Conservation (phyloP, 2,888 invertebrate species). For the Acleris literana region DNA sequence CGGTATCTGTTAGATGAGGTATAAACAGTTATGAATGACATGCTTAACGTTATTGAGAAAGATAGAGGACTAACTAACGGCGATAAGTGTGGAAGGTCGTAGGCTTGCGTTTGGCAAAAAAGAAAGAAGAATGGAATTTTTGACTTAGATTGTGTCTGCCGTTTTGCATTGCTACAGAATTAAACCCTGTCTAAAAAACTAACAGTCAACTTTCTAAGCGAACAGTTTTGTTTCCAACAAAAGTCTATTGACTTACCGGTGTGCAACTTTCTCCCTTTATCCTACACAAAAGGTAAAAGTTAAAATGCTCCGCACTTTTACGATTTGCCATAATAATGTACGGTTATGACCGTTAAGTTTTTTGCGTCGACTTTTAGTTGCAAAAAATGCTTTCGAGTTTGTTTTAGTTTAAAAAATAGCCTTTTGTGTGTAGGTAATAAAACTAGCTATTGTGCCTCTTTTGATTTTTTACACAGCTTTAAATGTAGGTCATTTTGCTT, state of each 20-base stretch:
- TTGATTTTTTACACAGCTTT: background rate
- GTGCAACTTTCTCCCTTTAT: conserved; percentile 81
- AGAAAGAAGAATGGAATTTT: background rate
- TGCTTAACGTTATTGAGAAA: too few relatives aligned
- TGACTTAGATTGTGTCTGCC: background rate
- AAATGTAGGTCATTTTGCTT: background rate
- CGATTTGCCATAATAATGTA: conserved; percentile 54
- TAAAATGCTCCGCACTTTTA: conserved; percentile 64
- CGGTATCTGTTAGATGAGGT: too few relatives aligned
- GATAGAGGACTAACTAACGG: too few relatives aligned
- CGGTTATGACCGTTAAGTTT: conserved; percentile 46
- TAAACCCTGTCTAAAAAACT: background rate
- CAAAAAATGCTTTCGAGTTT: conserved; percentile 41
- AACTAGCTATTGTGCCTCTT: too few relatives aligned
- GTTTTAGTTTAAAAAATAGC: conserved; percentile 29
- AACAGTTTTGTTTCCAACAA: conserved; percentile 60
- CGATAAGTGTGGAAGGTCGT: too few relatives aligned
- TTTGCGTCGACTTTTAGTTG: conserved; percentile 54
- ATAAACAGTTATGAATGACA: too few relatives aligned
- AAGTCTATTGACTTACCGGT: conserved; percentile 71
- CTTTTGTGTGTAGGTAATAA: conserved; percentile 22
- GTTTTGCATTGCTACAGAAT: background rate
- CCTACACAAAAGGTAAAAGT: conserved; percentile 69
- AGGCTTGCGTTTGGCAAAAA: too few relatives aligned
- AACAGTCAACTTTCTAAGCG: conserved; percentile 50